Evolutionary conservation across 2,888 invertebrate genomes (phyloP).

Genomic region (Pristionchus arcanus): DNA sequence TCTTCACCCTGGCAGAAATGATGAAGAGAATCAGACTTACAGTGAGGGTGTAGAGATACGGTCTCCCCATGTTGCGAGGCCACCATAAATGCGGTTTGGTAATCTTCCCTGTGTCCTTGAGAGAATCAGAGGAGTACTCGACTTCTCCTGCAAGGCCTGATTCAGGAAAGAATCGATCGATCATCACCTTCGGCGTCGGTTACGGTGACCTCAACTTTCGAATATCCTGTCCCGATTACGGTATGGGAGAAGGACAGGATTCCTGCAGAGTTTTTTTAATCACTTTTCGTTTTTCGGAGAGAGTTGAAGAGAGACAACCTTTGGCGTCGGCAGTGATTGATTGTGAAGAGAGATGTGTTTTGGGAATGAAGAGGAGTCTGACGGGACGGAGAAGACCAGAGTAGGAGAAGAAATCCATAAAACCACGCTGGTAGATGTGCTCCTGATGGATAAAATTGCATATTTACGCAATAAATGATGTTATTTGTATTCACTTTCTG

Average conservation of each 20-base stretch:
- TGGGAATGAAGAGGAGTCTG: constrained; percentile 43
- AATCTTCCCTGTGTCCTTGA: constrained; percentile 57
- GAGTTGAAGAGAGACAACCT: background rate
- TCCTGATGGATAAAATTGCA: constrained; percentile 79
- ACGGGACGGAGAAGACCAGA: constrained; percentile 90
- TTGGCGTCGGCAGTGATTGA: constrained; percentile 36
- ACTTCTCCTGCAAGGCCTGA: background rate
- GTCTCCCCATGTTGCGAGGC: constrained; percentile 80
- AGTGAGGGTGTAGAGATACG: constrained; percentile 90
- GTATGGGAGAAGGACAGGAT: background rate
- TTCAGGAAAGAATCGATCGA: background rate
- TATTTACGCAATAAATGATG: no score
- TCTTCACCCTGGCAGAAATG: no score
- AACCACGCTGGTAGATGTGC: constrained; percentile 87
- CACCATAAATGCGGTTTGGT: constrained; percentile 80
- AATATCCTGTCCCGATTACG: background rate
- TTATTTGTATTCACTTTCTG: no score
- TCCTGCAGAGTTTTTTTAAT: background rate
- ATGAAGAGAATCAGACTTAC: constrained; percentile 80
- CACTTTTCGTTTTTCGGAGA: background rate
- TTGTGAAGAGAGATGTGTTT: background rate
- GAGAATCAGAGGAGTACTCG: background rate
- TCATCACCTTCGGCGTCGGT: constrained; percentile 18
- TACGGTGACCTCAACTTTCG: constrained; percentile 31
- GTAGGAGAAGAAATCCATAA: constrained; percentile 98